Evolutionary conservation across 2,797 vertebrate species (phyloP), one percentile per base, ranked within the genome.

Genomic region (Betta splendens): DNA sequence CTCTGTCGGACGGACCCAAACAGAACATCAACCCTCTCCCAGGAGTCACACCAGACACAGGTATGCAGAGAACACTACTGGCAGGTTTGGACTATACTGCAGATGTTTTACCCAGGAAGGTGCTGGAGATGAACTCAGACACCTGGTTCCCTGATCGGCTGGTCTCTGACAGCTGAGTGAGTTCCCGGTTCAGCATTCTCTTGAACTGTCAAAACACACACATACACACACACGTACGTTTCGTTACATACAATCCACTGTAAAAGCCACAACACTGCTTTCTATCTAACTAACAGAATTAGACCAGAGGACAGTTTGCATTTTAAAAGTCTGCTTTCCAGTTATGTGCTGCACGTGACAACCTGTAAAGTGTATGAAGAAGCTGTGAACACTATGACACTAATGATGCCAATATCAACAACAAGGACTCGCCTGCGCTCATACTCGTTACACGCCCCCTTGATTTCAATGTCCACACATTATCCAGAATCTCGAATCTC

Each of bases 141-240:
- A 98, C 94, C 78, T 98, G 96, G 91, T 95, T 98, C 77, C 96
- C 96, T 0, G 95, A 97, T 52, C 94, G 93, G 76, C 96, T 95
- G 46, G 94, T 95, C 89, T 96, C 96, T 3, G 95, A 98, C 62
- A 97, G 90, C 75, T 97, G 95, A 3, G 89, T 90, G 77, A 98
- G 88, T 81, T 98, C 96, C 73, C 96, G 91, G 85, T 89, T 97
- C 90, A 98, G 92, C 94, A 98, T 97, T 88, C 95, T 91, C 85
- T 94, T 97, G 89, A 98, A 97, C 96, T 98, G 83, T 15, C 44
- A 43, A 77, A 9, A 61, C 49, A 73, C 26, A 57, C 31, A 63
- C 12, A 76, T 35, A 57, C 43, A 63, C 13, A 38, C 12, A 2
- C 39, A 53, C 59, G 4, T n/a, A 15, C 52, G 29, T 61, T 60